Conservation (phyloP, 2,113 vertebrate genomes). For the Anhinga anhinga region DNA sequence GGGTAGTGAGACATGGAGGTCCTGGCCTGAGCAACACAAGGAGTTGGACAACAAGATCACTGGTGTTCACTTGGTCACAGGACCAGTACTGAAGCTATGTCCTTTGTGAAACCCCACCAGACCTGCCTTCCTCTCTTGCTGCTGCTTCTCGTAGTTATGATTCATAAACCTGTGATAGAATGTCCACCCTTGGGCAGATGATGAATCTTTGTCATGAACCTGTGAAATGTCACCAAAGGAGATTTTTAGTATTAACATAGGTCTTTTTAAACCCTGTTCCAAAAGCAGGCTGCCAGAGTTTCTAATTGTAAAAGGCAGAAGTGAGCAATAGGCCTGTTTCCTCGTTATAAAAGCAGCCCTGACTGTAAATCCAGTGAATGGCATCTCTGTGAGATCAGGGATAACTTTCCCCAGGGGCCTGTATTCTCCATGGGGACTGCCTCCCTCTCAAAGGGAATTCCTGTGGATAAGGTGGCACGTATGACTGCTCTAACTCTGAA, state of each 20-base stretch:
- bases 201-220: background rate
- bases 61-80: background rate
- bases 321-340: background rate
- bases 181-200: background rate
- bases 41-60: fast-evolving
- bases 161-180: background rate
- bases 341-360: background rate
- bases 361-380: background rate
- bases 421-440: background rate
- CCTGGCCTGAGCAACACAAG: background rate
- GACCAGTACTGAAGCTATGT: background rate
- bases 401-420: fast-evolving
- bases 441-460: background rate
- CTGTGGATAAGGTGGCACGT: background rate
- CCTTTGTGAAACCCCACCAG: background rate
- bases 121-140: background rate
- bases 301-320: background rate
- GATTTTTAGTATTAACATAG: background rate
- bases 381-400: background rate
- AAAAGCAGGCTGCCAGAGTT: background rate
- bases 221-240: background rate
- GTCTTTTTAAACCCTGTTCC: background rate
- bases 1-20: background rate
- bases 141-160: background rate
- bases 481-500: background rate